Evolutionary conservation across 2,113 vertebrate genomes (phyloP).

Genomic region (Megaceryle maxima): DNA sequence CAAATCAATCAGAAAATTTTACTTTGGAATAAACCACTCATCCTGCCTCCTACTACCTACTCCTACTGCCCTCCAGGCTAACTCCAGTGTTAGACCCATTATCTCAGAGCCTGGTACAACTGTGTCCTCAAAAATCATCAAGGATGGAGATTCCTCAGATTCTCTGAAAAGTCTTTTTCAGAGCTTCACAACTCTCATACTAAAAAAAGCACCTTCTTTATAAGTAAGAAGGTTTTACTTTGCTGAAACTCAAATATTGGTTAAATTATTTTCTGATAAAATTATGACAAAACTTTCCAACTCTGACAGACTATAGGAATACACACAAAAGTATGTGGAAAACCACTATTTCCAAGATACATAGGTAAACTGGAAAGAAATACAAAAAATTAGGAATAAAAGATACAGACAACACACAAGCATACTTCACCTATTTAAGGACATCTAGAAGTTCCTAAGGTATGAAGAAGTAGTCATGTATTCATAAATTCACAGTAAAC

Average conservation of each 20-base stretch:
- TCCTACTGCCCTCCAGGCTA: not conserved
- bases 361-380: not conserved
- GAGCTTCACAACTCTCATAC: not conserved
- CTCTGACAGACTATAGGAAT: not conserved
- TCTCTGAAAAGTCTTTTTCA: not conserved
- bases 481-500: not conserved
- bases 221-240: not conserved
- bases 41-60: not conserved
- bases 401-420: not conserved
- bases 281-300: not conserved
- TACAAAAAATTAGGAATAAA: not conserved
- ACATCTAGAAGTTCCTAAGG: not conserved
- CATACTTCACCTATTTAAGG: not conserved
- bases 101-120: not conserved
- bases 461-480: not conserved
- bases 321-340: not conserved
- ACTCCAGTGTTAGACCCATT: not conserved
- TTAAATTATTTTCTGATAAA: not conserved
- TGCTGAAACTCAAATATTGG: not conserved
- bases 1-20: rapidly evolving
- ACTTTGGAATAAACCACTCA: not conserved
- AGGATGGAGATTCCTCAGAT: not conserved
- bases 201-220: not conserved
- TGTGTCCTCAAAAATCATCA: not conserved
- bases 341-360: not conserved